phyloP scores from a whole-genome alignment of 2,888 invertebrate species.

The Toxonevra muliebris region DNA sequence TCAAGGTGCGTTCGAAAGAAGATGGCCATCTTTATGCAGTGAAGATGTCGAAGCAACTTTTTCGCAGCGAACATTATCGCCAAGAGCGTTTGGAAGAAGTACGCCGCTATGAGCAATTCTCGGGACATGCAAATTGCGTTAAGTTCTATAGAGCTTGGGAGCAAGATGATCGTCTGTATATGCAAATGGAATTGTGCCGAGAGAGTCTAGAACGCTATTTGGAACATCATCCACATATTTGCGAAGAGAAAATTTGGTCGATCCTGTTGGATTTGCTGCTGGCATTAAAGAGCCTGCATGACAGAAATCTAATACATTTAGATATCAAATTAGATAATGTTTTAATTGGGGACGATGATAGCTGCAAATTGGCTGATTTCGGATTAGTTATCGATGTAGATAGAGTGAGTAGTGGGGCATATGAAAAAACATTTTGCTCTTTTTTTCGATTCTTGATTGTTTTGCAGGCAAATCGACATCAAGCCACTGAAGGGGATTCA shows the following conservation, averaged over 20 bases:
- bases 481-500: constrained; percentile 77
- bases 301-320: constrained; percentile 74
- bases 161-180: constrained; percentile 73
- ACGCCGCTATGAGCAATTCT: constrained; percentile 74
- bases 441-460: constrained; percentile 25
- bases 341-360: constrained; percentile 71
- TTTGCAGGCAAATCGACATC: constrained; percentile 66
- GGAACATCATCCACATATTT: constrained; percentile 68
- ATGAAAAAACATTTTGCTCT: not conserved
- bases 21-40: constrained; percentile 76
- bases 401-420: constrained; percentile 55
- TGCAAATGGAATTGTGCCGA: constrained; percentile 77
- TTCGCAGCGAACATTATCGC: constrained; percentile 70
- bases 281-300: constrained; percentile 75
- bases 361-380: constrained; percentile 79
- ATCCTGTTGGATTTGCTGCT: constrained; percentile 72
- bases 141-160: constrained; percentile 78
- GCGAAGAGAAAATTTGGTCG: constrained; percentile 73
- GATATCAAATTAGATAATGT: constrained; percentile 84
- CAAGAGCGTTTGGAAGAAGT: constrained; percentile 72
- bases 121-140: constrained; percentile 74
- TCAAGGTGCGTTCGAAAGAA: constrained; percentile 72
- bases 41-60: constrained; percentile 73
- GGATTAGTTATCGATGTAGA: constrained; percentile 75
- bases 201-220: constrained; percentile 71